phyloP scores from a whole-genome alignment of 1,140 invertebrate genomes.

The Bombus polaris region DNA sequence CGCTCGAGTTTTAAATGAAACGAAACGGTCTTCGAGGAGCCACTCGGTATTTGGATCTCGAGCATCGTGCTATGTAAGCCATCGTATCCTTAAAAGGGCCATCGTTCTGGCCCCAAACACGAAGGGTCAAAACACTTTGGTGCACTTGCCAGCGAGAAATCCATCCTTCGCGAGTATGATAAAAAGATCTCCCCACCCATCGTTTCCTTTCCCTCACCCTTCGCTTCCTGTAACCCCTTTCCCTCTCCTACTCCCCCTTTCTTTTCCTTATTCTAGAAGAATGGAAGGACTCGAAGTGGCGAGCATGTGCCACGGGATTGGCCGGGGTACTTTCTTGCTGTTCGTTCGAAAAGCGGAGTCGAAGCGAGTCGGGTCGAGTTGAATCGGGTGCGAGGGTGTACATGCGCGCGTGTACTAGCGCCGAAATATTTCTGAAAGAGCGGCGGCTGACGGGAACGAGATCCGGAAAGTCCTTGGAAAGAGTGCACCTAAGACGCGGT shows the following conservation, averaged over 20 bases:
- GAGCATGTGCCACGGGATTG: slow-evolving; percentile 65
- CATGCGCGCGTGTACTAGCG: slow-evolving; percentile 50
- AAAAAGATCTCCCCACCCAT: slow-evolving; percentile 52
- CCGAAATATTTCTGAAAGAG: slow-evolving; percentile 69
- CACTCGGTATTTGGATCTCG: neutral
- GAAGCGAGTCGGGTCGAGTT: slow-evolving; percentile 47
- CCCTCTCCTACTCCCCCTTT: neutral
- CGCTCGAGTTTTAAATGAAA: neutral
- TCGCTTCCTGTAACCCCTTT: neutral
- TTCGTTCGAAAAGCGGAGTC: slow-evolving; percentile 32
- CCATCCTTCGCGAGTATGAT: slow-evolving; percentile 58
- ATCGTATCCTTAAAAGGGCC: slow-evolving; percentile 31
- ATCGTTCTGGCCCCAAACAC: slow-evolving; percentile 20
- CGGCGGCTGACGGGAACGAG: slow-evolving; percentile 22
- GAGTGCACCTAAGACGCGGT: slow-evolving; percentile 32
- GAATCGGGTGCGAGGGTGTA: slow-evolving; percentile 58
- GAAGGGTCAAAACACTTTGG: slow-evolving; percentile 33
- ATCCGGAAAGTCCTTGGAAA: slow-evolving; percentile 58
- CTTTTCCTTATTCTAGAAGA: slow-evolving; percentile 47
- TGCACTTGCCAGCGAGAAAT: slow-evolving; percentile 31
- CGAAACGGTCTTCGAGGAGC: neutral
- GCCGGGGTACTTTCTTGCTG: slow-evolving; percentile 44
- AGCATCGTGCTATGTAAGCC: neutral
- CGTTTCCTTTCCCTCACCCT: neutral
- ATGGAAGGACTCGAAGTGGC: slow-evolving; percentile 59